These are phyloP conservation scores for Vombatus ursinus DNA, from an alignment of 2,113 vertebrate genomes.

Conservation along the genomic window DNA sequence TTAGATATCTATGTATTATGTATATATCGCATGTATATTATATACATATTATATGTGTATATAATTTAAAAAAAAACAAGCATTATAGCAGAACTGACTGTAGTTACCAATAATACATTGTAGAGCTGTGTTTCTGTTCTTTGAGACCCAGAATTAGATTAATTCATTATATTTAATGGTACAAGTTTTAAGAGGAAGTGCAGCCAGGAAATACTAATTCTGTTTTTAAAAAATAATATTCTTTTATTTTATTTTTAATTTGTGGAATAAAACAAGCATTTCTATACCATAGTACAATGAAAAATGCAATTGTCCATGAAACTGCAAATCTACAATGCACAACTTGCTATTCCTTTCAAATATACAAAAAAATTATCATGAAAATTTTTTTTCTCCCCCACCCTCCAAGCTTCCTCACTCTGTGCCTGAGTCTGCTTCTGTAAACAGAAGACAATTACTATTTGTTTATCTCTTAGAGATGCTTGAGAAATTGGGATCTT, in stretches of 20 bases:
- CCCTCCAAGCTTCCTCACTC: not conserved
- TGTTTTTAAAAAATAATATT: too few species aligned
- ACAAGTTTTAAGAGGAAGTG: not conserved
- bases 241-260: too few species aligned
- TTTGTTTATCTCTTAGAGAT: conserved; percentile 10
- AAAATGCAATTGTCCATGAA: too few species aligned
- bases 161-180: not conserved
- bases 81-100: not conserved
- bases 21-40: too few species aligned
- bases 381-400: not conserved
- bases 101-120: not conserved
- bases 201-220: not conserved
- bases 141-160: not conserved
- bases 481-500: not conserved
- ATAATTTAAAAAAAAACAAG: not conserved
- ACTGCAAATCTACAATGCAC: too few species aligned
- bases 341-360: too few species aligned
- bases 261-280: too few species aligned
- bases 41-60: too few species aligned
- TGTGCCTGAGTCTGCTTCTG: not conserved
- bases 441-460: not conserved
- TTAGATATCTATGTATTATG: not conserved
- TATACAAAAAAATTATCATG: too few species aligned
- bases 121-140: not conserved
- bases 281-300: too few species aligned